phyloP scores from a whole-genome alignment of 1,140 invertebrate genomes.

The Limonius californicus region DNA sequence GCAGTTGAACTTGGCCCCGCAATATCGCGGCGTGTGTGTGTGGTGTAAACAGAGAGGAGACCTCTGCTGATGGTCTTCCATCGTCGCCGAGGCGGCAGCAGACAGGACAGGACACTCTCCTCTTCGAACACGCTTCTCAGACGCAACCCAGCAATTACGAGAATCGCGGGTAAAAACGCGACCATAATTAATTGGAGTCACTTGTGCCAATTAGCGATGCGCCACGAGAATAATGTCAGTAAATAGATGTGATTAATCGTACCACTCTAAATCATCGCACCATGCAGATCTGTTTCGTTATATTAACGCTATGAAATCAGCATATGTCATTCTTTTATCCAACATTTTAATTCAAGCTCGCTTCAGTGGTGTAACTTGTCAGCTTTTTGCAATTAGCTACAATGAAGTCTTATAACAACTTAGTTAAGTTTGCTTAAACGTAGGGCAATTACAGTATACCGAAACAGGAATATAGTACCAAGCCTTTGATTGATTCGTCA shows the following conservation, averaged over 20 bases:
- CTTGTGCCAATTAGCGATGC: constrained; percentile 24
- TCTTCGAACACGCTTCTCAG: background rate
- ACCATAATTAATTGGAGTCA: constrained; percentile 21
- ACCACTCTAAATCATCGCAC: constrained; percentile 22
- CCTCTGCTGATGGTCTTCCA: background rate
- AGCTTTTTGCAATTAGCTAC: too few species aligned
- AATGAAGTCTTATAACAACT: too few species aligned
- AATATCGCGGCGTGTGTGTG: background rate
- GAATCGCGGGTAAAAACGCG: constrained; percentile 11
- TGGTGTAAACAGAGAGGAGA: background rate
- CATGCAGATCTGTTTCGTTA: constrained; percentile 10
- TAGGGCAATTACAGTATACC: too few species aligned
- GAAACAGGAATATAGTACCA: too few species aligned
- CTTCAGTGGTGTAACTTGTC: background rate
- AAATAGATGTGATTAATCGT: constrained; percentile 28
- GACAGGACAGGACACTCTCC: background rate
- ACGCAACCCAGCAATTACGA: background rate
- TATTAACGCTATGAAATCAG: background rate
- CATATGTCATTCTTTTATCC: background rate
- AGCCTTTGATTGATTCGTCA: too few species aligned
- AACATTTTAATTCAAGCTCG: background rate
- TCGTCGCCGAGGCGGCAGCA: background rate
- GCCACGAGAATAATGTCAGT: constrained; percentile 29
- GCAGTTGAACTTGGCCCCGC: constrained; percentile 20
- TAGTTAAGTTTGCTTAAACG: too few species aligned